phyloP scores from a whole-genome alignment of 2,888 invertebrate genomes.

The Stegana nigrithorax region DNA sequence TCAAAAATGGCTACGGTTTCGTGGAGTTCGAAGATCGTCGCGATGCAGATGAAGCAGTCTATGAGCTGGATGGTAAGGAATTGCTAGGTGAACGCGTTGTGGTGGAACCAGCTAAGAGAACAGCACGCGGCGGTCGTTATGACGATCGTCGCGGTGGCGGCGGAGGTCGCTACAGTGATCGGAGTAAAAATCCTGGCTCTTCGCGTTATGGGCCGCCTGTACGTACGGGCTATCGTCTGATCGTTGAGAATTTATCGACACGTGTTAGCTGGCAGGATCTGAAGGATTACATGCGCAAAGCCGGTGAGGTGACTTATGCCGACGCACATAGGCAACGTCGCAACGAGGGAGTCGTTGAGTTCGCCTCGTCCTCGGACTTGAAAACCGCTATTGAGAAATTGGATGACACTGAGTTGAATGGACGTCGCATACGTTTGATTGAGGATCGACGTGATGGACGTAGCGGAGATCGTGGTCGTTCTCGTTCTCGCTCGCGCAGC shows the following conservation, averaged over 20 bases:
- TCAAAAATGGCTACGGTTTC: conserved; percentile 98
- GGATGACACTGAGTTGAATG: conserved; percentile 96
- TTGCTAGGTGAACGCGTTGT: conserved; percentile 93
- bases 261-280: conserved; percentile 99
- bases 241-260: conserved; percentile 97
- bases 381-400: conserved; percentile 96
- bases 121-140: conserved; percentile 80
- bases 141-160: conserved; percentile 77
- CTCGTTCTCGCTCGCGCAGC: conserved; percentile 80
- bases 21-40: conserved; percentile 98
- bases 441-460: conserved; percentile 85
- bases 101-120: conserved; percentile 88
- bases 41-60: conserved; percentile 98
- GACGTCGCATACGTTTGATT: conserved; percentile 89
- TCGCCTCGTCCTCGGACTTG: conserved; percentile 94
- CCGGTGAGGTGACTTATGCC: conserved; percentile 99
- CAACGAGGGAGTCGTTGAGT: conserved; percentile 97
- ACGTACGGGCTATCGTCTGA: conserved; percentile 94
- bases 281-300: conserved; percentile 99
- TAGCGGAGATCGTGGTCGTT: conserved; percentile 68
- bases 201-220: conserved; percentile 96
- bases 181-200: conserved; percentile 71
- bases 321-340: conserved; percentile 96
- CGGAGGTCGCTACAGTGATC: conserved; percentile 79
- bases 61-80: conserved; percentile 97